Conservation (phyloP, 1,140 invertebrate species). For the Bombus waltoni region DNA sequence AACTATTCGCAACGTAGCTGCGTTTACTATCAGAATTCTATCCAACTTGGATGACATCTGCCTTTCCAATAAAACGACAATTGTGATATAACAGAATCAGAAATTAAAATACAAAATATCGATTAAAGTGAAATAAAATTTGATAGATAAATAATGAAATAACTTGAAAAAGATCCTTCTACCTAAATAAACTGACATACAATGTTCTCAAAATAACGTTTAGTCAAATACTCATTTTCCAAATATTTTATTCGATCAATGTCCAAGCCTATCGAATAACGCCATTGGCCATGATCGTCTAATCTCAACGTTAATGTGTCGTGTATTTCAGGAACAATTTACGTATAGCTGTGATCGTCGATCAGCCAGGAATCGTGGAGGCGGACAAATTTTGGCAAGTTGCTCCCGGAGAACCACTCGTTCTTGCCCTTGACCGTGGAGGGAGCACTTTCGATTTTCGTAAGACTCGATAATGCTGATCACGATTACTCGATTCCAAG, state of each 20-base stretch:
- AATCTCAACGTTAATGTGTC: background rate
- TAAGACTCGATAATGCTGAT: background rate
- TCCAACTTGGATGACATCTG: too few species aligned
- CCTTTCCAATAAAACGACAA: too few species aligned
- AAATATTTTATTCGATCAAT: background rate
- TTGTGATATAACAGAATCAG: too few species aligned
- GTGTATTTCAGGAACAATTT: constrained; percentile 36
- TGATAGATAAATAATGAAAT: too few species aligned
- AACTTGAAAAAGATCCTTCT: too few species aligned
- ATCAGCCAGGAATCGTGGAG: constrained; percentile 11
- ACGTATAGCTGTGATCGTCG: constrained; percentile 6
- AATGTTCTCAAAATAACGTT: too few species aligned
- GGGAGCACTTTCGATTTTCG: background rate
- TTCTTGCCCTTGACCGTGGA: background rate
- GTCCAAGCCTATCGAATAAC: background rate
- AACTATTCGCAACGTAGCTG: too few species aligned
- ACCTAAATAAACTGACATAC: background rate
- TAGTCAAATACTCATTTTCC: background rate
- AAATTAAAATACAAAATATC: too few species aligned
- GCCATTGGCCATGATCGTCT: background rate
- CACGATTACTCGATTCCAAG: background rate
- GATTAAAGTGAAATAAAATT: too few species aligned
- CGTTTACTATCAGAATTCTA: too few species aligned
- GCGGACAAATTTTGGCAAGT: constrained; percentile 16
- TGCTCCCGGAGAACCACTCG: background rate